phyloP scores from a whole-genome alignment of 2,113 vertebrate genomes.

The Paramisgurnus dabryanus region DNA sequence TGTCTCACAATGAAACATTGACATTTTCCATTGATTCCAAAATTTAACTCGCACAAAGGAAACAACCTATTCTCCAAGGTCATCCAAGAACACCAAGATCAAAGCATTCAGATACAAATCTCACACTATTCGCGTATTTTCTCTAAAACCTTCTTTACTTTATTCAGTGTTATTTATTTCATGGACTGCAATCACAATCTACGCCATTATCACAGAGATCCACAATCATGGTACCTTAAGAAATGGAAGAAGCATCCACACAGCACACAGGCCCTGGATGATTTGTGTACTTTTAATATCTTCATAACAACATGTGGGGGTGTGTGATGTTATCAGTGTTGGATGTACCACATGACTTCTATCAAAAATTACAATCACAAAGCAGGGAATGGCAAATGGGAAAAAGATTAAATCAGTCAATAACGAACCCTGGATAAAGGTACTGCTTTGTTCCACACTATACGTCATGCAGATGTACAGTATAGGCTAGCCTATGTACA shows the following conservation, averaged over 20 bases:
- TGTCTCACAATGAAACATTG: too few species aligned
- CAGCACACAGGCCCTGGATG: not conserved
- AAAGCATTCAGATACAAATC: not conserved
- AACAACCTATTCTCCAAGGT: not conserved
- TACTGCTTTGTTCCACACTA: not conserved
- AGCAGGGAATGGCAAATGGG: not conserved
- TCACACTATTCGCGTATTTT: too few species aligned
- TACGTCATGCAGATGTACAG: constrained; percentile 4
- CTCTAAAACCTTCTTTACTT: not conserved
- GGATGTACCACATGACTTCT: not conserved
- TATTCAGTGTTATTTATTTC: not conserved
- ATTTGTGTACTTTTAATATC: not conserved
- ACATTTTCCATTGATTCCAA: not conserved
- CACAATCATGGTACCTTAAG: not conserved
- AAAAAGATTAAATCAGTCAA: constrained; percentile 7
- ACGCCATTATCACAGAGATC: not conserved
- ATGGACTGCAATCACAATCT: not conserved
- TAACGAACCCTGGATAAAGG: not conserved
- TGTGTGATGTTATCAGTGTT: not conserved
- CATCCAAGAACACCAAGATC: not conserved
- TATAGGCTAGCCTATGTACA: constrained; percentile 1
- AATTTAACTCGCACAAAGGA: too few species aligned
- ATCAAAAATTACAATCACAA: not conserved
- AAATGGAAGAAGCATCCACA: not conserved
- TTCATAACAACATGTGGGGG: not conserved